Conservation (phyloP, 1,140 invertebrate species). For the Drosophila truncata region DNA sequence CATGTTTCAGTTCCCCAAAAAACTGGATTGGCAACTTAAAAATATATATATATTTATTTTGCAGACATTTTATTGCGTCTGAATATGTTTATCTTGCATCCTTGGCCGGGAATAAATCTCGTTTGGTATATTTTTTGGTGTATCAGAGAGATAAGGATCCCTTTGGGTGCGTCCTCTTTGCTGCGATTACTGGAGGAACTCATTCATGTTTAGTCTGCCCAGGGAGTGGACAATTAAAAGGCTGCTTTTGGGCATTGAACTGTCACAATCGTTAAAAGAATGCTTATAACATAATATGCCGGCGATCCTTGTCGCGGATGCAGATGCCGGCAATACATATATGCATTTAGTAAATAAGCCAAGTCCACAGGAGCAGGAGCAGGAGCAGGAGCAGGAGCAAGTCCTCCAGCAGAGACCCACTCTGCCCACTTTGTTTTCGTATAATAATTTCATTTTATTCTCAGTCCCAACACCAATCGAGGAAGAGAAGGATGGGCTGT, state of each 20-base stretch:
- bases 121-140: constrained; percentile 14
- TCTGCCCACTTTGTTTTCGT: constrained; percentile 55
- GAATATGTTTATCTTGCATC: constrained; percentile 6
- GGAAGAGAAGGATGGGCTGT: constrained; percentile 19
- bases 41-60: not conserved
- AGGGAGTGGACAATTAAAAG: constrained; percentile 45
- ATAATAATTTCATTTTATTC: constrained; percentile 80
- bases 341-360: constrained; percentile 32
- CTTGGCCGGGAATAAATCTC: constrained; percentile 5
- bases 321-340: not conserved
- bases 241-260: constrained; percentile 48
- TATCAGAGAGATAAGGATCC: constrained; percentile 20
- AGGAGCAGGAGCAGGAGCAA: not conserved
- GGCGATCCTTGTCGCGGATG: constrained; percentile 29
- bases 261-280: constrained; percentile 69
- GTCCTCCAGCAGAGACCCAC: constrained; percentile 3
- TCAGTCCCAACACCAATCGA: constrained; percentile 13
- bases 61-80: constrained; percentile 14
- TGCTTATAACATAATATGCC: constrained; percentile 70
- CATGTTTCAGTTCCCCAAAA: not conserved
- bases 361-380: constrained; percentile 1
- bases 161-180: not conserved
- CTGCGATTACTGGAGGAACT: constrained; percentile 19
- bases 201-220: constrained; percentile 36
- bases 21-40: not conserved